These are phyloP conservation scores for Drosophila azteca DNA, from an alignment of 1,140 invertebrate genomes.

Conservation along the genomic window DNA sequence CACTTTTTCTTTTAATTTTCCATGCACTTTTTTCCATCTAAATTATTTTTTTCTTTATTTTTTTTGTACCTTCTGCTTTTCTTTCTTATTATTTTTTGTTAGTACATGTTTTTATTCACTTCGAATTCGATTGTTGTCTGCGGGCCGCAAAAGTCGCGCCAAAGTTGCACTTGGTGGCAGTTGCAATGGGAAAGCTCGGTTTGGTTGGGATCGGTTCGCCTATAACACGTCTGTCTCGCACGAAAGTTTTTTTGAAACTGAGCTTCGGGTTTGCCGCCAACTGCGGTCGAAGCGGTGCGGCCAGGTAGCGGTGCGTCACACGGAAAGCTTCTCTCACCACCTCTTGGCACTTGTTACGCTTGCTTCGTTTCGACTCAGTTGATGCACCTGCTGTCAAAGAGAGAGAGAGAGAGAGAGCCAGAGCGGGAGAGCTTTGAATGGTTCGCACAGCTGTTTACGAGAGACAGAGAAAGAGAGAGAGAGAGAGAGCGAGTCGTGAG, in stretches of 20 bases:
- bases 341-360: constrained; percentile 52
- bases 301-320: constrained; percentile 17
- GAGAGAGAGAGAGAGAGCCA: constrained; percentile 10
- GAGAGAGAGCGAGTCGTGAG: no score
- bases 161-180: constrained; percentile 42
- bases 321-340: constrained; percentile 56
- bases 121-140: constrained; percentile 39
- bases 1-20: constrained; percentile 63
- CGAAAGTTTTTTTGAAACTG: constrained; percentile 79
- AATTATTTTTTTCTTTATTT: constrained; percentile 50
- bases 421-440: not conserved
- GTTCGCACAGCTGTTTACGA: constrained; percentile 32
- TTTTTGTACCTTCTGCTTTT: constrained; percentile 19
- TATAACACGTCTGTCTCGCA: constrained; percentile 70
- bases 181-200: constrained; percentile 9
- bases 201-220: constrained; percentile 18
- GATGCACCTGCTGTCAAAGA: constrained; percentile 35
- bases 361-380: constrained; percentile 23
- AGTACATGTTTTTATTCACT: constrained; percentile 44
- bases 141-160: constrained; percentile 56
- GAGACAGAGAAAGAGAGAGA: no score
- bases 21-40: constrained; percentile 59
- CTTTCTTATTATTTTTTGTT: constrained; percentile 6
- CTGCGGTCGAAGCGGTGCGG: constrained; percentile 5
- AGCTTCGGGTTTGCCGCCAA: constrained; percentile 17